phyloP scores from a whole-genome alignment of 2,113 vertebrate genomes.

The Columba janthina region DNA sequence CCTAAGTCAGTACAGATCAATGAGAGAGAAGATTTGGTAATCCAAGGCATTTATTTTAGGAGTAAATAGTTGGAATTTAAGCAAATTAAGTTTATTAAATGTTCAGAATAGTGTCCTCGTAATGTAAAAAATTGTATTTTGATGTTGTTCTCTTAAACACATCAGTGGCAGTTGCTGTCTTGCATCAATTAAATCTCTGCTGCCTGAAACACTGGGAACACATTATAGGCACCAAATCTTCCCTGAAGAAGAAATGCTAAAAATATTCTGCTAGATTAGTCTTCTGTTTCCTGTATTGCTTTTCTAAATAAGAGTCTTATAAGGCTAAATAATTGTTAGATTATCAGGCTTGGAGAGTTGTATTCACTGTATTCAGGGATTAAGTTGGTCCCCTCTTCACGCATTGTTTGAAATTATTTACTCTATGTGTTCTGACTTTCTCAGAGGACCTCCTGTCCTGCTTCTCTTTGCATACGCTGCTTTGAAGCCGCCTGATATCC shows the following conservation, averaged over 20 bases:
- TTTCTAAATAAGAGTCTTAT: background rate
- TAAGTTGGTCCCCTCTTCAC: background rate
- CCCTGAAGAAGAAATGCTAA: background rate
- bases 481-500: slow-evolving; percentile 11
- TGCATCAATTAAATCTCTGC: background rate
- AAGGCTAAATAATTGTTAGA: background rate
- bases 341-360: background rate
- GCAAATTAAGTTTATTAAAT: background rate
- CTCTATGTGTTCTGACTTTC: background rate
- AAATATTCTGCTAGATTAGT: background rate
- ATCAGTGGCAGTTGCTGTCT: accelerated
- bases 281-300: background rate
- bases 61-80: background rate
- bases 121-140: background rate
- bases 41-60: background rate
- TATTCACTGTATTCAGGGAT: background rate
- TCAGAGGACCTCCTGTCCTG: background rate
- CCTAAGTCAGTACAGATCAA: background rate
- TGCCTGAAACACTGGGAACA: background rate
- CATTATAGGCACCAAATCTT: background rate
- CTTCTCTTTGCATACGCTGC: background rate
- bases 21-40: background rate
- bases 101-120: background rate
- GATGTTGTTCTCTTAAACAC: background rate
- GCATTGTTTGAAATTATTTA: background rate